phyloP scores from a whole-genome alignment of 1,140 invertebrate genomes.

The Mya arenaria region DNA sequence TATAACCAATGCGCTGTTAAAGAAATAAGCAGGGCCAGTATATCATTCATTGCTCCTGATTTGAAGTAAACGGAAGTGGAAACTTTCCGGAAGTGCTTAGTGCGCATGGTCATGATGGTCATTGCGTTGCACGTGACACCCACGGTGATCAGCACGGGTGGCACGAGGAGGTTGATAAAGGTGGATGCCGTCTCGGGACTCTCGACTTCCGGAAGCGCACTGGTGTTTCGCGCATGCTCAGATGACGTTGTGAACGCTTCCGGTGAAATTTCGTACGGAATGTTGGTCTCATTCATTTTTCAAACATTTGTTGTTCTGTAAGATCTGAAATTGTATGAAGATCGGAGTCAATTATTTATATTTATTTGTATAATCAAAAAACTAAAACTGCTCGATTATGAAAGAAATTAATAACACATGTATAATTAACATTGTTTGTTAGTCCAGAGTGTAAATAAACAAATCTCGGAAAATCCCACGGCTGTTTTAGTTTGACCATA shows the following conservation, averaged over 20 bases:
- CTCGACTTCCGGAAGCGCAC: not conserved
- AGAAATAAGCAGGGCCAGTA: constrained; percentile 61
- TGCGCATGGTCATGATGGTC: constrained; percentile 69
- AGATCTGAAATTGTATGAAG: too few species aligned
- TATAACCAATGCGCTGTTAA: constrained; percentile 72
- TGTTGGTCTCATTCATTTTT: not conserved
- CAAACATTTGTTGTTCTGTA: too few species aligned
- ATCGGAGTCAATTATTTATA: too few species aligned
- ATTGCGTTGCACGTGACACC: constrained; percentile 66
- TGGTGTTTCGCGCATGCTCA: not conserved
- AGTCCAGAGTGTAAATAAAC: too few species aligned
- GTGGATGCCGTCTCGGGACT: not conserved
- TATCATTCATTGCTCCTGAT: constrained; percentile 65
- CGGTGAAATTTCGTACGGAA: not conserved
- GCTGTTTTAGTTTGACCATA: too few species aligned
- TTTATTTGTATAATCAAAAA: too few species aligned
- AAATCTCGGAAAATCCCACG: too few species aligned
- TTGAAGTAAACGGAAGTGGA: constrained; percentile 70
- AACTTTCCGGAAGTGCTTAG: constrained; percentile 65
- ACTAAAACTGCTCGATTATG: too few species aligned
- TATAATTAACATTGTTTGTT: too few species aligned
- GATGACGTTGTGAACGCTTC: not conserved
- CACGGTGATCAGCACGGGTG: constrained; percentile 65
- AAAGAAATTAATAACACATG: too few species aligned
- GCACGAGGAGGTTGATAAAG: constrained; percentile 53